Evolutionary conservation across 2,888 invertebrate genomes (phyloP), one percentile per base, ranked within the genome.

Genomic region (Xestoiulus laeticollis): DNA sequence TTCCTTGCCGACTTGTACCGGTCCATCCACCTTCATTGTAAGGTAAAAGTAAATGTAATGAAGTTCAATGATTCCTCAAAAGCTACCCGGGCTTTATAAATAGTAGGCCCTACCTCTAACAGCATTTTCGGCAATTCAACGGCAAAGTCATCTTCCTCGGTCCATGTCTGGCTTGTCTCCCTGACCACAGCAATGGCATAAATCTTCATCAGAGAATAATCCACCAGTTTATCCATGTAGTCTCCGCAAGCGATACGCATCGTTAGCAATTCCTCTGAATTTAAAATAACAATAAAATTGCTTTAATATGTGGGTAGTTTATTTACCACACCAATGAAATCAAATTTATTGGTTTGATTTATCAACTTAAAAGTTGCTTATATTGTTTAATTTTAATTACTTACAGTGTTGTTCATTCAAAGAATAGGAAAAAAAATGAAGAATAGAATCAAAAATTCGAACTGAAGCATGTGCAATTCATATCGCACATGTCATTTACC

Each of bases 151-250:
- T 96, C 96, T 90, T 96, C 96, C 89, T 95, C 96, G 0, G 95
- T 95, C 95, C 96, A 96, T 1, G 96, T 95, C 92, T 96, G 96
- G 87, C 94, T 94, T 22, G 96, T 96, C 92, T 96, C 96, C 87
- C 94, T 93, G 0, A 96, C 96, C n/a, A 94, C 94, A 26, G 95
- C 95, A 91, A 96, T 95, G 4, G 95, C 95, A 90, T 95, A 95
- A 88, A 96, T 94, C 92, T 95, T 95, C 88, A 96, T 93, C 92
- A 95, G 93, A 87, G 94, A 93, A 90, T 95, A 95, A 90, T 96
- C 96, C 0, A 95, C 95, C 89, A 96, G 91, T 91, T 95, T 94
- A 89, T 94, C 94, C 92, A 95, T 93, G 91, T 96, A 96, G 89
- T 95, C 95, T 87, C 94, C 94, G 19, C 94, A 94, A 16, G 93